These are phyloP conservation scores for Chymomyza costata DNA, from an alignment of 1,140 invertebrate species.

Conservation along the genomic window DNA sequence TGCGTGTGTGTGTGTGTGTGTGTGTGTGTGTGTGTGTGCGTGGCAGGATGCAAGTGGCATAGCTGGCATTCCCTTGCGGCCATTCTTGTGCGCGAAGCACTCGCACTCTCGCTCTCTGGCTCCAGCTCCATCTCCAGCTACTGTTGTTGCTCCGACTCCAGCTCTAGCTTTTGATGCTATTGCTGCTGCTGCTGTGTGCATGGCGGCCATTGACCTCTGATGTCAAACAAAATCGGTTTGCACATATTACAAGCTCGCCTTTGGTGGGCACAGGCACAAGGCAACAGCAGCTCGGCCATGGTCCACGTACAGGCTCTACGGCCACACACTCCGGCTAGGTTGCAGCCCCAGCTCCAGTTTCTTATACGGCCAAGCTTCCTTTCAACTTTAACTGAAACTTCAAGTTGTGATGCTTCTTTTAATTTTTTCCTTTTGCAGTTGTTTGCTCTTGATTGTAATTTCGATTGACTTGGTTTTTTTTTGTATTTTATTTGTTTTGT, in stretches of 20 bases:
- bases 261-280: constrained; percentile 9
- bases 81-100: constrained; percentile 1
- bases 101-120: constrained; percentile 12
- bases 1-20: constrained; percentile 1
- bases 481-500: too few species aligned
- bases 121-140: constrained; percentile 10
- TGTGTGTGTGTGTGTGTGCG: constrained; percentile 23
- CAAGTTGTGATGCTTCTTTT: too few species aligned
- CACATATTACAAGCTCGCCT: constrained; percentile 67
- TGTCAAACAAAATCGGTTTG: constrained; percentile 69
- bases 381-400: too few species aligned
- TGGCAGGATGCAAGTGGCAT: constrained; percentile 26
- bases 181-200: too few species aligned
- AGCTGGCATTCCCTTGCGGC: constrained; percentile 43
- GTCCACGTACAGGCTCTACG: too few species aligned
- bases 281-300: too few species aligned
- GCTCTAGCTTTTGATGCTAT: background rate
- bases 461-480: too few species aligned
- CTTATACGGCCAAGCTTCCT: too few species aligned
- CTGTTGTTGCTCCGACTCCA: constrained; percentile 5
- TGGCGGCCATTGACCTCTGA: constrained; percentile 66
- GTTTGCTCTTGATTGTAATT: too few species aligned
- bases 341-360: too few species aligned
- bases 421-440: too few species aligned
- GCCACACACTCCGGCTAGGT: too few species aligned